Conservation (phyloP, 1,140 invertebrate species). For the Bathynomus jamesi region DNA sequence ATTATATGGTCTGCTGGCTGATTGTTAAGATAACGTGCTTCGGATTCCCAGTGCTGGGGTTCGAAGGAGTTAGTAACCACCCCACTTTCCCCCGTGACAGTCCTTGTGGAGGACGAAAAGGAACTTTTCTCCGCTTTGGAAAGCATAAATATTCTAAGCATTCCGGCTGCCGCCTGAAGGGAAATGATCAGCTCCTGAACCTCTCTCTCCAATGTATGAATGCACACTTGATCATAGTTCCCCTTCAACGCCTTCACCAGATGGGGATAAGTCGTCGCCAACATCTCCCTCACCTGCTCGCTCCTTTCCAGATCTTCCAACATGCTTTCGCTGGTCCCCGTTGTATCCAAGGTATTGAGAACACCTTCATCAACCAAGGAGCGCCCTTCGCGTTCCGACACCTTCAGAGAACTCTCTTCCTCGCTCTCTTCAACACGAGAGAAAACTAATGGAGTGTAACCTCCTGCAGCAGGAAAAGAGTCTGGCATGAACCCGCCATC, state of each 20-base stretch:
- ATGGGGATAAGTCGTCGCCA: slow-evolving; percentile 19
- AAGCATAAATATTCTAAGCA: slow-evolving; percentile 26
- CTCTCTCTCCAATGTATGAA: slow-evolving; percentile 21
- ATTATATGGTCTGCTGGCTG: no score
- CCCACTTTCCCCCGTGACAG: no score
- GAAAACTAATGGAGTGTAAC: slow-evolving; percentile 13
- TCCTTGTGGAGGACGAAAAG: no score
- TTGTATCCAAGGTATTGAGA: slow-evolving; percentile 18
- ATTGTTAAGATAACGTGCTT: no score
- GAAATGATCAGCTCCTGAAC: slow-evolving; percentile 24
- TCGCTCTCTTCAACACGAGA: slow-evolving; percentile 18
- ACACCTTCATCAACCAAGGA: slow-evolving; percentile 3
- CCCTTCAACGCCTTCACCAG: slow-evolving; percentile 20
- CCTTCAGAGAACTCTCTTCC: slow-evolving; percentile 18
- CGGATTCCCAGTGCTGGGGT: no score
- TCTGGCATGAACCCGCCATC: neutral
- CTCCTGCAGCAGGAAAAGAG: neutral
- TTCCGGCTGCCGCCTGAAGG: slow-evolving; percentile 24
- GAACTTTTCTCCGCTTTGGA: neutral
- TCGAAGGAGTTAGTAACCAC: no score
- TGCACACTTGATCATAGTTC: slow-evolving; percentile 11
- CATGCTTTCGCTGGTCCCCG: slow-evolving; percentile 23
- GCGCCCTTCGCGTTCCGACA: neutral
- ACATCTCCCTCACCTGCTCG: slow-evolving; percentile 20
- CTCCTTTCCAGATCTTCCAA: slow-evolving; percentile 30